These are phyloP conservation scores for Oxyruncus cristatus DNA, from an alignment of 2,113 vertebrate genomes.

Conservation along the genomic window DNA sequence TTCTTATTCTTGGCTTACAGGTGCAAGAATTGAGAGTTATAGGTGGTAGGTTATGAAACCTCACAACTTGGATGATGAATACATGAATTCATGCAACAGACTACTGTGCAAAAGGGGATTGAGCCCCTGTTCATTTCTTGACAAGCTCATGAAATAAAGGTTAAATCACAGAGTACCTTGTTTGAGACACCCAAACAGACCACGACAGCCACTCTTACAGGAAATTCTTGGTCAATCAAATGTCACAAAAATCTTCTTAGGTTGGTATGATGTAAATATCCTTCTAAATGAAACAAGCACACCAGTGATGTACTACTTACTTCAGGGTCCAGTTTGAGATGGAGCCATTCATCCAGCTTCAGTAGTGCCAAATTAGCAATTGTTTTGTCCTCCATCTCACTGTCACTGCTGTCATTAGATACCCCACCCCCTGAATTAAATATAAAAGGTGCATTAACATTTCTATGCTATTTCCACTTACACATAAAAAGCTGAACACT, in stretches of 20 bases:
- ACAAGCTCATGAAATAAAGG: neutral
- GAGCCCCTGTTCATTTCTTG: neutral
- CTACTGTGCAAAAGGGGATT: neutral
- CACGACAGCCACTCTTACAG: neutral
- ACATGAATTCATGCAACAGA: fast-evolving
- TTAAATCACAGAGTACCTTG: fast-evolving
- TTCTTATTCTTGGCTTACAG: neutral
- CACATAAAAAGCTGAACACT: neutral
- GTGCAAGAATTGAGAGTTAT: neutral
- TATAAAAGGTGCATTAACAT: neutral
- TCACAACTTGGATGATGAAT: neutral
- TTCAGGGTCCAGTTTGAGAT: constrained; percentile 85
- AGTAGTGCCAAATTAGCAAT: constrained; percentile 74
- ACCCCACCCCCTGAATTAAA: constrained; percentile 58
- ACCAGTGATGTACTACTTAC: constrained; percentile 62
- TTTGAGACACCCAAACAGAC: neutral
- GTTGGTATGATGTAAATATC: neutral
- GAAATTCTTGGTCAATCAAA: neutral
- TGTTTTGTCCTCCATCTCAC: constrained; percentile 82
- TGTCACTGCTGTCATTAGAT: constrained; percentile 85
- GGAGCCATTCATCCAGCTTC: constrained; percentile 89
- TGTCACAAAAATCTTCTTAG: neutral
- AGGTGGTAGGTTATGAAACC: neutral
- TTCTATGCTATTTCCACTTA: neutral
- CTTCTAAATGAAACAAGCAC: neutral